Base-by-base conservation (phyloP, 1,140 invertebrate genomes). In the Panulirus ornatus region DNA sequence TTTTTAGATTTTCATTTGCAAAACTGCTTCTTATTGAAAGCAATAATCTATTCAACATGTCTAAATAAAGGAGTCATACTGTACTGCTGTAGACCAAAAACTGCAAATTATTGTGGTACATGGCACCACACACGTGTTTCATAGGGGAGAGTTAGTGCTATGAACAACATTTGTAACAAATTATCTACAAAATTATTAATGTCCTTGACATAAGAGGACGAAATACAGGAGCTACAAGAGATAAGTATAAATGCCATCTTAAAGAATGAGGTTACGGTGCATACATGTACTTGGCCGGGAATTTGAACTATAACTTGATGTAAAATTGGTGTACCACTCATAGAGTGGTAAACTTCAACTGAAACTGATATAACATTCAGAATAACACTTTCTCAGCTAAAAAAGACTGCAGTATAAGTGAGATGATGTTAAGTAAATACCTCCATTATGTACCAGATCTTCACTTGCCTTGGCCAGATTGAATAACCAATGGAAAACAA, bases 221-320 rank as follows among this genome's bases (percentile, higher is more conserved):
- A 73, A 6, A 40, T 40, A 42, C 36, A 75, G 36, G 73, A 42
- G 73, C 73, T 75, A 75, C 38, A 42, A 40, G 73, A 75, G 73
- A 42, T 75, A 75, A 75, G 73, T 75, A 75, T 75, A 75, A 75
- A 75, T 75, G 73, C 73, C 73, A 58, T 58, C 54, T 75, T 75
- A 75, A 16, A n/a, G 73, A 75, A 40, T 75, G 73, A 75, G 73
- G 73, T 75, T 75, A 75, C 36, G 36, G 73, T 75, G 73, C 30
- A 30, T 75, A 75, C 73, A 40, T 75, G 14, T 75, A 40, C 73
- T 22, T 75, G 42, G 36, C 73, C 73, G 40, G 19, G 22, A 38
- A n/a, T 75, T 42, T 75, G 73, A 75, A 75, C 73, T 27, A 42
- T 75, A 38, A 75, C 36, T 75, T 75, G 73, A 75, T 42, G 42